Percentiles rank a stretch among this genome's conserved stretches.
These are phyloP conservation scores for Platanista minor DNA, from an alignment of 2,113 vertebrate genomes.

Conservation along the genomic window DNA sequence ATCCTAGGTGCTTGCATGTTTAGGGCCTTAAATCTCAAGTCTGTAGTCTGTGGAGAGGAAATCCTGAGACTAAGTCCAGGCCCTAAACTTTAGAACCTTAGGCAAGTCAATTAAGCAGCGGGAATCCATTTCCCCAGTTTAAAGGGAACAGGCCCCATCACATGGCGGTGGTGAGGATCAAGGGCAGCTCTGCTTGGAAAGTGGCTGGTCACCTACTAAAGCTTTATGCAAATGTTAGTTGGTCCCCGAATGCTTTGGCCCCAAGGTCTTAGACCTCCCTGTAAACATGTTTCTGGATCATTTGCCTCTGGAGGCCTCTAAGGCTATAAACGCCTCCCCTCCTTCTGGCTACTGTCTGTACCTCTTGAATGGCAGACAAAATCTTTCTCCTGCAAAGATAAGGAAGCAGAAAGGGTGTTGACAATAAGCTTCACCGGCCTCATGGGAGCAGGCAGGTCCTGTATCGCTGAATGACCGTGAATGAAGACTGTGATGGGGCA, in stretches of 20 bases:
- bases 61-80: neutral
- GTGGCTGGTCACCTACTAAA: neutral
- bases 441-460: neutral
- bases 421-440: conserved; percentile 48
- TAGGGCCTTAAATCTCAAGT: neutral
- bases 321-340: neutral
- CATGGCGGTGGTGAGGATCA: neutral
- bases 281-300: conserved; percentile 19
- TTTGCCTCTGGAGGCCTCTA: neutral
- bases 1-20: fast-evolving
- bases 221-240: neutral
- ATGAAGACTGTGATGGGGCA: conserved; percentile 30
- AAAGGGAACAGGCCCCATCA: fast-evolving
- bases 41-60: neutral
- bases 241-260: too few species aligned
- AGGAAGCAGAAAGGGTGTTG: conserved; percentile 51
- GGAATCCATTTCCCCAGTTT: too few species aligned
- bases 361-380: conserved; percentile 4
- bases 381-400: conserved; percentile 53
- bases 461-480: conserved; percentile 33
- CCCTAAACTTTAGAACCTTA: neutral
- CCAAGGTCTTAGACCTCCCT: conserved; percentile 22
- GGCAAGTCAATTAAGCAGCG: neutral
- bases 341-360: neutral
- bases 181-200: neutral